Conservation (phyloP, 2,113 vertebrate species). For the Cyprinodon tularosa region DNA sequence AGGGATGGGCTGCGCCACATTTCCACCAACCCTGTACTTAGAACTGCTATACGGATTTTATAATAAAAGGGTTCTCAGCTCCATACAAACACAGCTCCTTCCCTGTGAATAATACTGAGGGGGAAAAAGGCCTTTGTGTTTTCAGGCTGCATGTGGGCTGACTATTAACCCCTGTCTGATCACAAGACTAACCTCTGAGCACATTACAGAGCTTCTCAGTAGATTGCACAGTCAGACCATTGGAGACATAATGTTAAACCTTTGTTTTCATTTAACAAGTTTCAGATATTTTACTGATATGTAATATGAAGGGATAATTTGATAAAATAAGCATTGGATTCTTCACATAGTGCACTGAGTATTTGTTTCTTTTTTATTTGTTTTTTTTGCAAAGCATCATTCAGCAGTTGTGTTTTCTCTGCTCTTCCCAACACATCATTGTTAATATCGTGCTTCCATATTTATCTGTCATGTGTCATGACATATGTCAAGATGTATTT, state of each 20-base stretch:
- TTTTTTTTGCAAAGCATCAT: not conserved
- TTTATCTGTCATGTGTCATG: not conserved
- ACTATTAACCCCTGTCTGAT: conserved; percentile 65
- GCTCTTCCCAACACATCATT: conserved; percentile 1
- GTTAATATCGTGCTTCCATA: conserved; percentile 1
- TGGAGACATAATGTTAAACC: not conserved
- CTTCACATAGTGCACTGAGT: too few species aligned
- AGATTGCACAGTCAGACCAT: conserved; percentile 6
- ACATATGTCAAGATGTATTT: conserved; percentile 4
- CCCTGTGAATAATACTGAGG: conserved; percentile 60
- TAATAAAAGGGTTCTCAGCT: conserved; percentile 73
- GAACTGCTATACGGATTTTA: conserved; percentile 66
- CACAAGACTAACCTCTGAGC: conserved; percentile 69
- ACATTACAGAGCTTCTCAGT: conserved; percentile 34
- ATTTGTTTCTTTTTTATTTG: too few species aligned
- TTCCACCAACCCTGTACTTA: conserved; percentile 76
- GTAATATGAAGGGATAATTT: not conserved
- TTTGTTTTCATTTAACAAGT: not conserved
- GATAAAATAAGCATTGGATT: not conserved
- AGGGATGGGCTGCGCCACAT: conserved; percentile 64
- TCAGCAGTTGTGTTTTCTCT: conserved; percentile 5
- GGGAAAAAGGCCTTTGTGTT: conserved; percentile 70
- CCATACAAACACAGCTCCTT: conserved; percentile 61
- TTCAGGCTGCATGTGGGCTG: conserved; percentile 64
- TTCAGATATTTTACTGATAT: too few species aligned